These are phyloP conservation scores for Zaprionus ghesquierei DNA, from an alignment of 1,140 invertebrate species.

Conservation along the genomic window DNA sequence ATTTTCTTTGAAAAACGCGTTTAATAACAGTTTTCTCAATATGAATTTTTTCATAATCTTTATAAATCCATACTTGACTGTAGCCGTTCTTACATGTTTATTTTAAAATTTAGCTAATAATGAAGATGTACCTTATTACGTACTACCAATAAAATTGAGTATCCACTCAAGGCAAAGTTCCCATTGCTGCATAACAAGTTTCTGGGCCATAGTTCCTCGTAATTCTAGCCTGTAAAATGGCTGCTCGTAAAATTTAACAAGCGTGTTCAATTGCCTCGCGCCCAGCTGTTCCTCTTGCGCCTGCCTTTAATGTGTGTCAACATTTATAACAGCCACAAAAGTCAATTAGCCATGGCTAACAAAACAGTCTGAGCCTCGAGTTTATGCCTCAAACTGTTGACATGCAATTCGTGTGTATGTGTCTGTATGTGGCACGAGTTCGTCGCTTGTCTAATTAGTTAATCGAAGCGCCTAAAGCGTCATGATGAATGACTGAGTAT, in stretches of 20 bases:
- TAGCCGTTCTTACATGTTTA: no score
- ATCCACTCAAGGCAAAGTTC: background rate
- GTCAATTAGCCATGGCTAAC: constrained; percentile 57
- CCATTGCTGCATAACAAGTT: background rate
- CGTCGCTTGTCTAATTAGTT: constrained; percentile 42
- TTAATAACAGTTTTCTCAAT: no score
- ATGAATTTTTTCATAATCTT: no score
- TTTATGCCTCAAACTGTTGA: background rate
- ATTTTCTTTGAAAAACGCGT: no score
- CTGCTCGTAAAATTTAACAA: constrained; percentile 55
- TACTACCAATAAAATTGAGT: background rate
- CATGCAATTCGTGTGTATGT: background rate
- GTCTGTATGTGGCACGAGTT: background rate
- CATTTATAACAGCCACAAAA: constrained; percentile 69
- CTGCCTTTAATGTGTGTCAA: constrained; percentile 56
- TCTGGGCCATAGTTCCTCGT: background rate
- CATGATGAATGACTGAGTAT: constrained; percentile 46
- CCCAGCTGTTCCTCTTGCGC: constrained; percentile 45
- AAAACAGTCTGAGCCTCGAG: constrained; percentile 5
- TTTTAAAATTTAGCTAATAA: no score
- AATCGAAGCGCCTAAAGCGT: constrained; percentile 43
- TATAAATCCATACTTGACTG: no score
- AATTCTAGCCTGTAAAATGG: constrained; percentile 43
- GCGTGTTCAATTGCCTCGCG: constrained; percentile 37
- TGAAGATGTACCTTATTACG: background rate